phyloP scores from a whole-genome alignment of 1,140 invertebrate genomes.

The Caerostris darwini region DNA sequence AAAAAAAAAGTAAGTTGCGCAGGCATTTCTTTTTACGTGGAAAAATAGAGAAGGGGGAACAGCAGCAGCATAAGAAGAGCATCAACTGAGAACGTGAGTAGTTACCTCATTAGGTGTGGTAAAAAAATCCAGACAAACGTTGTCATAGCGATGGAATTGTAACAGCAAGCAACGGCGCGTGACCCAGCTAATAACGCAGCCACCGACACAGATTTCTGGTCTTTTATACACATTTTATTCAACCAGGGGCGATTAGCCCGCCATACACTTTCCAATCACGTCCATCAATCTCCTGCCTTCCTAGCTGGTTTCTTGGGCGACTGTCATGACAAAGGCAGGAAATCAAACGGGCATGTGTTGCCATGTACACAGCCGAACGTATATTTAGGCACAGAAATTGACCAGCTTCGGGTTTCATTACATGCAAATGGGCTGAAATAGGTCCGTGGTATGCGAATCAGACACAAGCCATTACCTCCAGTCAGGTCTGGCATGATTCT shows the following conservation, averaged over 20 bases:
- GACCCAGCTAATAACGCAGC: conserved; percentile 63
- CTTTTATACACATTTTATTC: conserved; percentile 39
- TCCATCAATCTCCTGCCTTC: conserved; percentile 57
- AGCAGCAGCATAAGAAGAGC: background rate
- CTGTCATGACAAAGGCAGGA: conserved; percentile 26
- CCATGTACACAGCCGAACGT: background rate
- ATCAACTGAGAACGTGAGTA: conserved; percentile 28
- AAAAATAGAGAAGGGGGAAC: too few species aligned
- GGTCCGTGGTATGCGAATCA: background rate
- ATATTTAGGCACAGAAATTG: background rate
- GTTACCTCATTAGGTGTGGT: conserved; percentile 26
- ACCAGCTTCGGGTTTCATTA: background rate
- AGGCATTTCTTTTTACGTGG: background rate
- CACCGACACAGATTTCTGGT: conserved; percentile 62
- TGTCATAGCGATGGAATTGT: conserved; percentile 59
- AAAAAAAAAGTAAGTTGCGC: background rate
- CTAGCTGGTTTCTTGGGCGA: conserved; percentile 21
- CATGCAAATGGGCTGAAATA: conserved; percentile 20
- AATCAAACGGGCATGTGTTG: background rate
- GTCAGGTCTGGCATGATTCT: background rate
- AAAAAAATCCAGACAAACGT: background rate
- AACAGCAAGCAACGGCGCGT: conserved; percentile 59
- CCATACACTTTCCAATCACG: conserved; percentile 67
- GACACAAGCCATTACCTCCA: background rate
- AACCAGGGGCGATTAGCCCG: conserved; percentile 14